Percentiles rank a stretch among this genome's conserved stretches.
phyloP scores from a whole-genome alignment of 2,113 vertebrate species.

The Elgaria multicarinata region DNA sequence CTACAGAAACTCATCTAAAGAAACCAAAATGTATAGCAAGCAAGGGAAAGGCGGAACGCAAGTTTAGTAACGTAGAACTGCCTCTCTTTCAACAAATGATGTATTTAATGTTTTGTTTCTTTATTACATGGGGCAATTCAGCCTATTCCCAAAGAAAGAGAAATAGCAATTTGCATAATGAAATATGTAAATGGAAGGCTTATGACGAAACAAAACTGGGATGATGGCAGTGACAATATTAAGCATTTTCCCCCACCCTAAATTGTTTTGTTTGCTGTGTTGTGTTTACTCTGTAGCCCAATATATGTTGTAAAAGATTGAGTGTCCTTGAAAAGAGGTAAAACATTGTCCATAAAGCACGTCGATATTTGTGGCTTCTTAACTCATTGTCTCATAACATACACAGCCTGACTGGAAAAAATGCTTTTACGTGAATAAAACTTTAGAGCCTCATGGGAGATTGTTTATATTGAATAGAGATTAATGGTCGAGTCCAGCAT shows the following conservation, averaged over 20 bases:
- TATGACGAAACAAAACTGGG: constrained; percentile 21
- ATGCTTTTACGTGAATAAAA: not conserved
- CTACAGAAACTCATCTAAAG: constrained; percentile 51
- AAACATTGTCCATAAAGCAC: not conserved
- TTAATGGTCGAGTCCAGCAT: constrained; percentile 54
- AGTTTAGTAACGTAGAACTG: constrained; percentile 29
- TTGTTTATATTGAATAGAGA: constrained; percentile 55
- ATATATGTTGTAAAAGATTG: not conserved
- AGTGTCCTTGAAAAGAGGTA: not conserved
- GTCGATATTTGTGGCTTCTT: constrained; percentile 17
- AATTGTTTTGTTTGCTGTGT: not conserved
- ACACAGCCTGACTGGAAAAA: not conserved
- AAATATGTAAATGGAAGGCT: constrained; percentile 38
- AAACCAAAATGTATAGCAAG: constrained; percentile 10
- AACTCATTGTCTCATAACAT: constrained; percentile 20
- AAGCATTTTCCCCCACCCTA: constrained; percentile 1
- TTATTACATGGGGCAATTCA: constrained; percentile 35
- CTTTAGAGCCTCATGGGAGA: constrained; percentile 58
- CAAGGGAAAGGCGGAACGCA: constrained; percentile 39
- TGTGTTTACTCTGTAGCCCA: not conserved
- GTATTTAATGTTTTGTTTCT: constrained; percentile 25
- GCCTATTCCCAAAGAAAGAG: constrained; percentile 7
- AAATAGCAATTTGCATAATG: constrained; percentile 22
- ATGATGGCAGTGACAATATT: not conserved
- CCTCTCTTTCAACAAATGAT: constrained; percentile 39